These are phyloP conservation scores for Diprion similis DNA, from an alignment of 1,140 invertebrate species.

Conservation along the genomic window DNA sequence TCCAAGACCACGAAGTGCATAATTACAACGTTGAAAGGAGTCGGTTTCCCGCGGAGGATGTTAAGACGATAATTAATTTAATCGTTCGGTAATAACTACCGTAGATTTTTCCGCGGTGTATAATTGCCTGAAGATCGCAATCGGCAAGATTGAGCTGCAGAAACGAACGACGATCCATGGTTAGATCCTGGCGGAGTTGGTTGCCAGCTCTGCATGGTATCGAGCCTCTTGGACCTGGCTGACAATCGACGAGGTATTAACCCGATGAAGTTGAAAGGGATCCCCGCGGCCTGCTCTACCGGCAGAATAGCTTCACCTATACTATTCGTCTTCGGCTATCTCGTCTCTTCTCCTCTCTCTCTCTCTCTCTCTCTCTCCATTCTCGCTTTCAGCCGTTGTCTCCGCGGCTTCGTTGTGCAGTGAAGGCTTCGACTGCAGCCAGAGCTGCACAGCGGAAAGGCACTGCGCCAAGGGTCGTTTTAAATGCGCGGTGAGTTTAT, in stretches of 20 bases:
- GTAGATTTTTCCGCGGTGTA: background rate
- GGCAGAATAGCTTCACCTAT: background rate
- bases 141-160: background rate
- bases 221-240: no score
- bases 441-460: background rate
- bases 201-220: no score
- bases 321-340: constrained; percentile 10
- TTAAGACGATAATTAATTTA: background rate
- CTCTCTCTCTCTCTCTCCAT: background rate
- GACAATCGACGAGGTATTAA: no score
- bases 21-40: no score
- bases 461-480: constrained; percentile 31
- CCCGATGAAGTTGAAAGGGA: no score
- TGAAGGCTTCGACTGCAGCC: background rate
- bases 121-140: background rate
- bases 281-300: no score
- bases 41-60: no score
- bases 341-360: constrained; percentile 14
- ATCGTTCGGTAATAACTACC: background rate
- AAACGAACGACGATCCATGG: background rate
- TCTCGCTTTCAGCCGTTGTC: background rate
- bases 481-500: constrained; percentile 52
- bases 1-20: no score
- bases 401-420: background rate
- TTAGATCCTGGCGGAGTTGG: no score